phyloP scores from a whole-genome alignment of 1,140 invertebrate genomes.

The Bombus superbus region DNA sequence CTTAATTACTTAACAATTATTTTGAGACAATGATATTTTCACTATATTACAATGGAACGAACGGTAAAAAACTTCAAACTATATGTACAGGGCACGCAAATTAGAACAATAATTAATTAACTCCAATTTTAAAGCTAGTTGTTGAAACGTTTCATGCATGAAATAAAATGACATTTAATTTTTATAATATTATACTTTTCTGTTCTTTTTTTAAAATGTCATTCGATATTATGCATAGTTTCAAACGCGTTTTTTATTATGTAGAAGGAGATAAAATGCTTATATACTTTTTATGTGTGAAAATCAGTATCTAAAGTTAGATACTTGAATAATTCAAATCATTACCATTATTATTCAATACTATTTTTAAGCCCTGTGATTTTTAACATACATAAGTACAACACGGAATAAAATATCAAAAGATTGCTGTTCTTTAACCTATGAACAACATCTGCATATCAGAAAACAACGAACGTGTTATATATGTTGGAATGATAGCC shows the following conservation, averaged over 20 bases:
- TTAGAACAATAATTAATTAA: background rate
- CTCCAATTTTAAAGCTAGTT: constrained; percentile 10
- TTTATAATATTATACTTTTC: background rate
- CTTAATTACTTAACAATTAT: constrained; percentile 15
- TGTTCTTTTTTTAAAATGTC: background rate
- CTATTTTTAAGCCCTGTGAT: background rate
- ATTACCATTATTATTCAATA: background rate
- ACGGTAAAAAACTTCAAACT: background rate
- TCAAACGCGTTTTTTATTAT: background rate
- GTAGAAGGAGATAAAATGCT: background rate
- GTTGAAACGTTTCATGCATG: background rate
- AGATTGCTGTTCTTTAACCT: background rate
- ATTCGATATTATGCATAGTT: background rate
- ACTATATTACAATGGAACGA: constrained; percentile 23
- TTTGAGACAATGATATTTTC: background rate
- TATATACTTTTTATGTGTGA: background rate
- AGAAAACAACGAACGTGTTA: background rate
- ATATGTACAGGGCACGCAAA: constrained; percentile 4
- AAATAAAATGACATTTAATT: constrained; percentile 8
- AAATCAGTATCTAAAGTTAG: background rate
- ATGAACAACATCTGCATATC: background rate
- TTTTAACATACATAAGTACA: background rate
- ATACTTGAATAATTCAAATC: background rate
- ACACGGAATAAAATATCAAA: background rate
- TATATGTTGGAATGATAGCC: constrained; percentile 26